Evolutionary conservation across 53 echinoderm and acorn worm species (phyloP), one percentile per base, ranked within the genome.

Genomic region (Holothuria leucospilota): DNA sequence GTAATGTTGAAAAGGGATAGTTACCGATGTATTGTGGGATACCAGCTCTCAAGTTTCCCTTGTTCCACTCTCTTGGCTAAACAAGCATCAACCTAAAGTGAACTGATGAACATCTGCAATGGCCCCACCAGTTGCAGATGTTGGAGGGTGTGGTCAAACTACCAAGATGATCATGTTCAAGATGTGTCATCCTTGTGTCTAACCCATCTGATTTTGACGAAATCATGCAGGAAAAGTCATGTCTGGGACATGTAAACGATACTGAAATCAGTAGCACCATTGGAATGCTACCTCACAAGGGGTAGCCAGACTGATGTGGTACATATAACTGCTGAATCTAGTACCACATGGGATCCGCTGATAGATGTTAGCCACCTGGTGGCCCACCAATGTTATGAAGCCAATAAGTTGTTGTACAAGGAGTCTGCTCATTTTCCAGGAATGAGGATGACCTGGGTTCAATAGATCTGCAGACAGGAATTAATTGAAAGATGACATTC

Each of bases 1-100:
- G 51, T 62, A 78, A n/a, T 81, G 62, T 18, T 24, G 20, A 23
- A 81, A 81, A 41, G 30, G 38, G 53, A 11, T 23, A 12, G 28
- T 60, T 1, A 26, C 68, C 3, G 66, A 63, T 15, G 68, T 78
- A 53, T 20, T 87, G 52, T 87, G 87, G 87, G 87, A 87, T 27
- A 87, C 87, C n/a, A 79, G 87, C 30, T 77, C 87, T 52, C 87
- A 87, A 38, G 87, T 87, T 23, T 87, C 87, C 1, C 68, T 87
- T 28, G n/a, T 87, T 5, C 77, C 65, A 49, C 20, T 58, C 21
- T 49, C 15, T 27, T 79, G 79, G 87, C 79, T 87, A 28, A 63
- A 74, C 0, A 29, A 87, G 30, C 51, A 81, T 60, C 29, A 56
- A 15, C 58, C 69, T 7, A 8, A 64, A 20, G n/a, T 69, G 20